Evolutionary conservation across 2,113 vertebrate genomes (phyloP).

Genomic region (Natator depressus): DNA sequence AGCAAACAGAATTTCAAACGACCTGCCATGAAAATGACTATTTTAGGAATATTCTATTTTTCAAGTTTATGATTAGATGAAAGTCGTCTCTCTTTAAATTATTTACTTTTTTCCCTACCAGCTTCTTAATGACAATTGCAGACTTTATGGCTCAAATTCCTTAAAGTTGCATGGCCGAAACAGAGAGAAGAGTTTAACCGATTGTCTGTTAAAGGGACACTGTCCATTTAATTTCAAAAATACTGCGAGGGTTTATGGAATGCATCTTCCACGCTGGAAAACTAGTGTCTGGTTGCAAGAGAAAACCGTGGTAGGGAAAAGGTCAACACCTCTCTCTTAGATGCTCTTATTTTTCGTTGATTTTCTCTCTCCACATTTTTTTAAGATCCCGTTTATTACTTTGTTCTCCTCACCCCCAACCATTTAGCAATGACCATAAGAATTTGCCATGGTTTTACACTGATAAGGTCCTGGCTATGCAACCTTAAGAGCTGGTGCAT

Average conservation of each 20-base stretch:
- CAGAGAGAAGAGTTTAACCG: not conserved
- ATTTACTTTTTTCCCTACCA: not conserved
- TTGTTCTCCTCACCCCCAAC: not conserved
- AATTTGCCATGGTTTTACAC: not conserved
- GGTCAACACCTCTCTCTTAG: rapidly evolving
- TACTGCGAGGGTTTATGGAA: not conserved
- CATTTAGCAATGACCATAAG: not conserved
- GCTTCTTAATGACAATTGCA: not conserved
- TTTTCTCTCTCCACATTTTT: not conserved
- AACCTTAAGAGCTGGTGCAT: rapidly evolving
- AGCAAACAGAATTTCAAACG: not conserved
- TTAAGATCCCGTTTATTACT: not conserved
- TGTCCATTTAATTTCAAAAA: not conserved
- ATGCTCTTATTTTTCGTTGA: not conserved
- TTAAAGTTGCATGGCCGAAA: not conserved
- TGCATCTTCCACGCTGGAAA: not conserved
- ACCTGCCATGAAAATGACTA: not conserved
- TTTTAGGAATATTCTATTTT: not conserved
- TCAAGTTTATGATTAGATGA: rapidly evolving
- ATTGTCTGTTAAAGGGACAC: not conserved
- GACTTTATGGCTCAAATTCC: not conserved
- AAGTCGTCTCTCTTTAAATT: not conserved
- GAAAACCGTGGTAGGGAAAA: rapidly evolving
- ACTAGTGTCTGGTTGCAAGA: not conserved
- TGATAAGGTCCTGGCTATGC: not conserved